phyloP scores from a whole-genome alignment of 2,113 vertebrate species.

The Leptosomus discolor region DNA sequence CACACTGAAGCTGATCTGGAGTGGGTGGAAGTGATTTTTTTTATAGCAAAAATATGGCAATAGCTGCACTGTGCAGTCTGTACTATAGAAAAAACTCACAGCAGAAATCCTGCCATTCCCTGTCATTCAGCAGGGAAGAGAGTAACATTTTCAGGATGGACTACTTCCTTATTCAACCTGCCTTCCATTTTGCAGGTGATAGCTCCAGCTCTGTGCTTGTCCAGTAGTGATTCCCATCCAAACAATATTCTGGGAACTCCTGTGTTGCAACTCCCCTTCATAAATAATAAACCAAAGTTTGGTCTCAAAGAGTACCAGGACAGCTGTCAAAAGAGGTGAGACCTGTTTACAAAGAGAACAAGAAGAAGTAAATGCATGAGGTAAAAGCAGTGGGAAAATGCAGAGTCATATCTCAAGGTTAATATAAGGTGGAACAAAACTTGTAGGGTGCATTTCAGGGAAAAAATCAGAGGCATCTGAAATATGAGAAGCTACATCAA shows the following conservation, averaged over 20 bases:
- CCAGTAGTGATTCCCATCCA: neutral
- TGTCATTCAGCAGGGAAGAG: neutral
- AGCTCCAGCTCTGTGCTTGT: neutral
- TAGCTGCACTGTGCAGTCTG: neutral
- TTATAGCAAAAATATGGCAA: neutral
- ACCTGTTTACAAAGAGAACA: neutral
- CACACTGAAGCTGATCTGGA: neutral
- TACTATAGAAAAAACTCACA: neutral
- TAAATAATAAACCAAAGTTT: neutral
- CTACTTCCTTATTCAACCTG: neutral
- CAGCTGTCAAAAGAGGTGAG: neutral
- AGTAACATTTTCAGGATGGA: neutral
- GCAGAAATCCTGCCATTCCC: neutral
- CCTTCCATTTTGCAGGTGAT: neutral
- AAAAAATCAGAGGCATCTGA: neutral
- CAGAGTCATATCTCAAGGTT: neutral
- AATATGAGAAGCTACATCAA: neutral
- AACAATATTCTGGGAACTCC: neutral
- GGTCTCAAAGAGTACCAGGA: neutral
- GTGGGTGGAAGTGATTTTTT: neutral
- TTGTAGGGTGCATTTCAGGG: neutral
- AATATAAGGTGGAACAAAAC: neutral
- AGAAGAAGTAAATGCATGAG: neutral
- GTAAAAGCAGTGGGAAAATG: neutral
- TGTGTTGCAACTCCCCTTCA: neutral